Percentiles rank a stretch among this genome's conserved stretches.
phyloP scores from a whole-genome alignment of 2,888 invertebrate species.

The Oithona nana region DNA sequence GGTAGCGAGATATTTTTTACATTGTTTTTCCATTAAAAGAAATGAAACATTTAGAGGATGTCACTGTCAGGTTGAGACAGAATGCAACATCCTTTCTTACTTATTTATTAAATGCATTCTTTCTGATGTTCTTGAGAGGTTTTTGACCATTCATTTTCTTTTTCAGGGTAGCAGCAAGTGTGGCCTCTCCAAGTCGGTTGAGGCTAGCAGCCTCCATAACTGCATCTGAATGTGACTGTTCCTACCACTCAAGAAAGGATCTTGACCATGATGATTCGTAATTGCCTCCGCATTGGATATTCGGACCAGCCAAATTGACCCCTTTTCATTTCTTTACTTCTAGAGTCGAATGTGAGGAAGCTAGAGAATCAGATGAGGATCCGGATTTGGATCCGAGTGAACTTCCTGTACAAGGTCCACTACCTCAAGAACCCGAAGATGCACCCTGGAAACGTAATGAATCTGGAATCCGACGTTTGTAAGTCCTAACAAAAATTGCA shows the following conservation, averaged over 20 bases:
- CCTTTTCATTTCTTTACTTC: too few species aligned
- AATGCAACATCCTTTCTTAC: too few species aligned
- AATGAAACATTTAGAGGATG: too few species aligned
- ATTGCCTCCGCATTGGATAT: too few species aligned
- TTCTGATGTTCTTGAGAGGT: too few species aligned
- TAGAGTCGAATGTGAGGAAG: neutral
- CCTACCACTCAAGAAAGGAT: neutral
- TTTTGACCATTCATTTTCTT: too few species aligned
- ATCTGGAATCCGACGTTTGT: constrained; percentile 79
- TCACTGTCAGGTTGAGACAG: too few species aligned
- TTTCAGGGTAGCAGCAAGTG: too few species aligned
- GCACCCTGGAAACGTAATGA: constrained; percentile 74
- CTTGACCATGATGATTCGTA: neutral
- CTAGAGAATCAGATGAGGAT: neutral
- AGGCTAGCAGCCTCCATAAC: neutral
- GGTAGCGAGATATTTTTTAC: too few species aligned
- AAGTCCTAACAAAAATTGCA: too few species aligned
- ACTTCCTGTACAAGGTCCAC: constrained; percentile 82
- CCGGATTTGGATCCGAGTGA: constrained; percentile 23
- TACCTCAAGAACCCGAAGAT: constrained; percentile 90
- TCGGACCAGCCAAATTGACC: neutral
- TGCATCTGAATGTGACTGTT: constrained; percentile 1
- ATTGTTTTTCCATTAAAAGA: too few species aligned
- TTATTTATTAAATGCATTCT: too few species aligned
- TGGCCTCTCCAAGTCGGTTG: neutral